Conservation (phyloP, 1,140 invertebrate species). For the Calephelis virginiensis region DNA sequence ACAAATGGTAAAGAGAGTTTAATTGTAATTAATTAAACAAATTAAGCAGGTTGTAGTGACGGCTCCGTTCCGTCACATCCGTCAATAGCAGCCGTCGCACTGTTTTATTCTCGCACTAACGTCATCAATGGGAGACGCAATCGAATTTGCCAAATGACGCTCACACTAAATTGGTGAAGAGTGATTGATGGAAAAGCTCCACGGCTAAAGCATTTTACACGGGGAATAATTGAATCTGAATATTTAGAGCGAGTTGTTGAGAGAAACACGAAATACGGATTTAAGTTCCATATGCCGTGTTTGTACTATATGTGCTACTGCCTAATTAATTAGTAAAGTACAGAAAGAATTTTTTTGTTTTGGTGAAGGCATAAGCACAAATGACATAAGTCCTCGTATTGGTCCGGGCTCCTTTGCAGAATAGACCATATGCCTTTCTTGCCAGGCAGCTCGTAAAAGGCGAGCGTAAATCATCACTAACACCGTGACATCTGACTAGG, state of each 20-base stretch:
- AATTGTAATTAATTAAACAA: constrained; percentile 6
- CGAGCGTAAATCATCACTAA: too few relatives aligned
- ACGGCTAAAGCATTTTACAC: constrained; percentile 62
- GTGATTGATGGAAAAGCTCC: constrained; percentile 71
- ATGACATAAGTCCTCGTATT: too few relatives aligned
- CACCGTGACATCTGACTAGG: too few relatives aligned
- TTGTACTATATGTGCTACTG: too few relatives aligned
- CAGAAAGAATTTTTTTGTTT: too few relatives aligned
- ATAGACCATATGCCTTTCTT: too few relatives aligned
- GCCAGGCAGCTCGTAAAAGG: too few relatives aligned
- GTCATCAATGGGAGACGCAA: constrained; percentile 60
- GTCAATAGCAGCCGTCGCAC: constrained; percentile 61
- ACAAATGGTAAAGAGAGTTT: background rate
- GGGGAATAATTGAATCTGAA: constrained; percentile 66
- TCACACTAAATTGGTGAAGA: constrained; percentile 72
- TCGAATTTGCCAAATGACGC: constrained; percentile 75
- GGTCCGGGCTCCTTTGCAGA: too few relatives aligned
- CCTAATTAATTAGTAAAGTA: too few relatives aligned
- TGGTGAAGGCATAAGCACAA: too few relatives aligned
- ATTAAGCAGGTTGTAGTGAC: constrained; percentile 21
- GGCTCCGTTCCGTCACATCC: constrained; percentile 52
- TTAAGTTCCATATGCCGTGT: constrained; percentile 15
- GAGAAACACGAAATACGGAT: constrained; percentile 11
- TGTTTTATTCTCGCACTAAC: constrained; percentile 66
- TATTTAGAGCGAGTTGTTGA: constrained; percentile 49